Percentiles rank a stretch among this genome's conserved stretches.
Evolutionary conservation across 2,797 vertebrate genomes (phyloP).

Genomic region (Rhinogobio ventralis): DNA sequence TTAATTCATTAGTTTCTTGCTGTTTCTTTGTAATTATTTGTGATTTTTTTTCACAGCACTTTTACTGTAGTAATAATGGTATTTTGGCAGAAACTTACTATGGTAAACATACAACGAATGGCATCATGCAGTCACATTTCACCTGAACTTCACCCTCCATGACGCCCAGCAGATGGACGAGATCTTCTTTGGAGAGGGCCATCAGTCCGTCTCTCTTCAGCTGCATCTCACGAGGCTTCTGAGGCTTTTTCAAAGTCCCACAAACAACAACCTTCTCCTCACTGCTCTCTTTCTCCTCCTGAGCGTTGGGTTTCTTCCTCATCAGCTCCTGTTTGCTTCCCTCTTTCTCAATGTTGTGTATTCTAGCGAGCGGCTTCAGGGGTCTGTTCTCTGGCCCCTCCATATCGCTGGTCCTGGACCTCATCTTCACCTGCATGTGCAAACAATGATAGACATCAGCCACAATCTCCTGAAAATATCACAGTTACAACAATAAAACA

Average conservation of each 20-base stretch:
- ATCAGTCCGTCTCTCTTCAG: slow-evolving; percentile 72
- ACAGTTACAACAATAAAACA: not conserved
- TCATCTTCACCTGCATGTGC: slow-evolving; percentile 82
- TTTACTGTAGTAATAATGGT: not conserved
- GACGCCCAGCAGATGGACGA: slow-evolving; percentile 89
- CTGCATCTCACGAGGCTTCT: slow-evolving; percentile 74
- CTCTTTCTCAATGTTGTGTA: slow-evolving; percentile 77
- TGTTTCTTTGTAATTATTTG: not conserved
- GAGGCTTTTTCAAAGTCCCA: slow-evolving; percentile 75
- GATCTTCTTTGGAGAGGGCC: slow-evolving; percentile 86
- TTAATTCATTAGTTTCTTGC: not conserved
- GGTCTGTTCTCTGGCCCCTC: slow-evolving; percentile 81
- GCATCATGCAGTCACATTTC: slow-evolving; percentile 34
- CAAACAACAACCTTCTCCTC: slow-evolving; percentile 68
- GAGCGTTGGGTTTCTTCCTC: slow-evolving; percentile 82
- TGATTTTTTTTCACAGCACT: not conserved
- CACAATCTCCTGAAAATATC: not conserved
- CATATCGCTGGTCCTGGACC: slow-evolving; percentile 86
- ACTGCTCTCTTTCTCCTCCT: slow-evolving; percentile 76
- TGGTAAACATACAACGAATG: not conserved
- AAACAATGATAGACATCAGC: not conserved
- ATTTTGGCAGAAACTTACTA: not conserved
- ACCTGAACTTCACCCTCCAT: slow-evolving; percentile 99
- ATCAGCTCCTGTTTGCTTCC: slow-evolving; percentile 77
- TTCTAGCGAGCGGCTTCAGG: slow-evolving; percentile 74